phyloP scores from a whole-genome alignment of 2,113 vertebrate genomes.

The Ceratotherium simum region DNA sequence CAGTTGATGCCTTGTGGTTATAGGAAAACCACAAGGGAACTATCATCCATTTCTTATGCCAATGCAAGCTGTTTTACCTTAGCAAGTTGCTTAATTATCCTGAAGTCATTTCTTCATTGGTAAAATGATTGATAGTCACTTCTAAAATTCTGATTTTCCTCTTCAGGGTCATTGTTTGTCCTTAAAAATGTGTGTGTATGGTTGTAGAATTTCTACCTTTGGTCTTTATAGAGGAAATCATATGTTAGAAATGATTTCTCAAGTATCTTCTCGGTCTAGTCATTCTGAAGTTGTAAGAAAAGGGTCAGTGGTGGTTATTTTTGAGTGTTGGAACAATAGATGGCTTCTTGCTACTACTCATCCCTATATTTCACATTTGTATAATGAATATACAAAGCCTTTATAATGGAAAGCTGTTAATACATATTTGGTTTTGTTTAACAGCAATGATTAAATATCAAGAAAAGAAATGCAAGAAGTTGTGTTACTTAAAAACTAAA shows the following conservation, averaged over 20 bases:
- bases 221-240: not conserved
- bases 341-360: not conserved
- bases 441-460: not conserved
- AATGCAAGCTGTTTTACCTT: not conserved
- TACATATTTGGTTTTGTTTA: not conserved
- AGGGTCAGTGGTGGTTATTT: not conserved
- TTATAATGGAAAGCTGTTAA: not conserved
- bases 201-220: not conserved
- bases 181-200: not conserved
- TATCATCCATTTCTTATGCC: not conserved
- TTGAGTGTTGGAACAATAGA: not conserved
- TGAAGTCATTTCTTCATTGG: not conserved
- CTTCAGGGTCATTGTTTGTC: not conserved
- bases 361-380: not conserved
- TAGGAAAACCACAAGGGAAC: not conserved
- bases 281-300: not conserved
- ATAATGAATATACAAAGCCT: not conserved
- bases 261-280: not conserved
- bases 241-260: not conserved
- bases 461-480: not conserved
- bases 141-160: not conserved
- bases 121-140: not conserved
- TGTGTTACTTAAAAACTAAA: not conserved
- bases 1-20: not conserved
- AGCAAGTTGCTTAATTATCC: not conserved